phyloP scores from a whole-genome alignment of 2,797 vertebrate genomes.

The Tenualosa ilisha region DNA sequence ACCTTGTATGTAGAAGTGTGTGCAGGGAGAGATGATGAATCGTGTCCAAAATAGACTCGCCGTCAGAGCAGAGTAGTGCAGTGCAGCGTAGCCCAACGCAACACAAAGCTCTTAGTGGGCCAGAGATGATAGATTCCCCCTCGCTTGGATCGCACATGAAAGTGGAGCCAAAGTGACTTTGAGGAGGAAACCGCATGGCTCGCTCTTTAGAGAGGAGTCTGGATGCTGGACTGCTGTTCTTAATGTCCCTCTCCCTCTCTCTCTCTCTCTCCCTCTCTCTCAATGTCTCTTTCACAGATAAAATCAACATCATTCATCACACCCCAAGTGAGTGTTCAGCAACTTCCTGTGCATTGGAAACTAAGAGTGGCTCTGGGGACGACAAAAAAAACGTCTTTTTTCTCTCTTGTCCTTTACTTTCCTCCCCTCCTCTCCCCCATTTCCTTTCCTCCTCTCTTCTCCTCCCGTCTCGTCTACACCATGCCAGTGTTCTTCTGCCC shows the following conservation, averaged over 20 bases:
- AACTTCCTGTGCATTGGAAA: constrained; percentile 21
- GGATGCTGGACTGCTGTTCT: not conserved
- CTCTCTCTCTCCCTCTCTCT: not conserved
- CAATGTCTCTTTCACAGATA: constrained; percentile 63
- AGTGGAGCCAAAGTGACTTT: constrained; percentile 34
- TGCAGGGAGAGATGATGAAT: constrained; percentile 12
- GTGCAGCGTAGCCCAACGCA: not conserved
- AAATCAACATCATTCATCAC: constrained; percentile 75
- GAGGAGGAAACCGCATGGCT: not conserved
- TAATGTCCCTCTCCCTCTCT: not conserved
- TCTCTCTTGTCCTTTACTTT: constrained; percentile 49
- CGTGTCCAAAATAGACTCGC: constrained; percentile 21
- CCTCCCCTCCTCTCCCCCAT: constrained; percentile 45
- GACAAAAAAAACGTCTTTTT: constrained; percentile 46
- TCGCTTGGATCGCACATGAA: constrained; percentile 26
- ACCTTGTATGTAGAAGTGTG: constrained; percentile 9
- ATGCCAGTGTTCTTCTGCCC: constrained; percentile 42
- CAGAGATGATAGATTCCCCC: constrained; percentile 17
- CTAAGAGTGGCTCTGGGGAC: constrained; percentile 40
- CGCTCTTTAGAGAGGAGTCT: constrained; percentile 24
- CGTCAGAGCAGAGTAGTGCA: constrained; percentile 21
- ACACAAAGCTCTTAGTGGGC: not conserved
- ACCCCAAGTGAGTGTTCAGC: constrained; percentile 68
- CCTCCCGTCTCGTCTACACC: not conserved
- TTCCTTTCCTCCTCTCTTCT: not conserved